phyloP scores from a whole-genome alignment of 2,888 invertebrate species.

The Oscheius sp. region DNA sequence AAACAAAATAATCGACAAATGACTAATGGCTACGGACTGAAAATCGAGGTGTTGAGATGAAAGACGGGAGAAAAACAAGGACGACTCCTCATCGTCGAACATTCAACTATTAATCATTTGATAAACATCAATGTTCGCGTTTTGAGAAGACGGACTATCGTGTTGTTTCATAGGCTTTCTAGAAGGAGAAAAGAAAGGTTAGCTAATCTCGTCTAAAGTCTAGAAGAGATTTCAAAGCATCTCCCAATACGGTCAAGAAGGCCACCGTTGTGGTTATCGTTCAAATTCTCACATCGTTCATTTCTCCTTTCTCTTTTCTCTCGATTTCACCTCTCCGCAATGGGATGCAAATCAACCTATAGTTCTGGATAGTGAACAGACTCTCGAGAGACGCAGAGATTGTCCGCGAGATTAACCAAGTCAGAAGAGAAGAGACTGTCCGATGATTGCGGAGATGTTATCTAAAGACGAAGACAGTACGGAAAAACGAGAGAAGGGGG shows the following conservation, averaged over 20 bases:
- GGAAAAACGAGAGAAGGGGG: background rate
- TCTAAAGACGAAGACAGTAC: conserved; percentile 6
- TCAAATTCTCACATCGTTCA: background rate
- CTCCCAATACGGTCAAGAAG: background rate
- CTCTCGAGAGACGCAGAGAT: conserved; percentile 12
- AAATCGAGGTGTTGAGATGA: too few species aligned
- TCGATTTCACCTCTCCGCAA: background rate
- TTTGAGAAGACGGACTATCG: too few species aligned
- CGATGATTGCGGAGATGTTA: conserved; percentile 32
- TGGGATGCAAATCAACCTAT: conserved; percentile 2
- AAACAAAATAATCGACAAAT: too few species aligned
- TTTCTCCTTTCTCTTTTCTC: background rate
- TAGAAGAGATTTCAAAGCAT: background rate
- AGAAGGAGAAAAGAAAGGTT: too few species aligned
- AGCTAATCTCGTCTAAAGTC: conserved; percentile 7
- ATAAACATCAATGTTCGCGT: too few species aligned
- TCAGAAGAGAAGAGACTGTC: conserved; percentile 6
- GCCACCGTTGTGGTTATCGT: background rate
- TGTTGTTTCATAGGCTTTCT: too few species aligned
- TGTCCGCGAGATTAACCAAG: conserved; percentile 17
- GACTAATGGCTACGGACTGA: too few species aligned
- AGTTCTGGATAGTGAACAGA: background rate
- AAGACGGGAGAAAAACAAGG: too few species aligned
- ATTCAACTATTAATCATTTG: too few species aligned
- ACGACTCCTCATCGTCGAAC: too few species aligned